phyloP scores from a whole-genome alignment of 2,113 vertebrate genomes.

The Ammospiza nelsoni region DNA sequence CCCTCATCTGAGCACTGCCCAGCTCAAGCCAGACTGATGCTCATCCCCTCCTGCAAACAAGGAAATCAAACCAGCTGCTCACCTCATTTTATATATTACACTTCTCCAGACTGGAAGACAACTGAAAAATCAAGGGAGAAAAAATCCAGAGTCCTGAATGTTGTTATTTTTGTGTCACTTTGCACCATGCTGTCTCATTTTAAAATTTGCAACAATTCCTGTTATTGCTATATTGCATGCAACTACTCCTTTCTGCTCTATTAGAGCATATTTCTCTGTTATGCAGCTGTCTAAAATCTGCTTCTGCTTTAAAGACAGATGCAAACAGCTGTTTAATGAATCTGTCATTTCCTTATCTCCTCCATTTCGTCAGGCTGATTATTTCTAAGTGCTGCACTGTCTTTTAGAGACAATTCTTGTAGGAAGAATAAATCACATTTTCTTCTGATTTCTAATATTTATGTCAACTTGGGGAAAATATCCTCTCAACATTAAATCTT shows the following conservation, averaged over 20 bases:
- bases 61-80: background rate
- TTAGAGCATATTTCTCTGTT: conserved; percentile 7
- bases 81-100: background rate
- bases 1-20: background rate
- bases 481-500: conserved; percentile 53
- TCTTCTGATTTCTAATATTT: conserved; percentile 60
- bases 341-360: conserved; percentile 42
- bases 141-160: background rate
- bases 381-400: conserved; percentile 21
- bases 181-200: background rate
- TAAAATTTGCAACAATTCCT: conserved; percentile 21
- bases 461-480: conserved; percentile 52
- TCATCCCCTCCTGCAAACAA: background rate
- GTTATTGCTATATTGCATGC: background rate
- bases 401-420: conserved; percentile 28
- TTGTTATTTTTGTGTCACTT: background rate
- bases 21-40: background rate
- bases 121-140: background rate
- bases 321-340: conserved; percentile 64
- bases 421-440: conserved; percentile 39
- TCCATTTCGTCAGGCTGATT: conserved; percentile 26
- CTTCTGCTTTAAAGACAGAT: conserved; percentile 46
- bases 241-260: background rate
- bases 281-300: conserved; percentile 40
- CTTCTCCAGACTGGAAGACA: background rate